phyloP scores from a whole-genome alignment of 2,113 vertebrate genomes.

The Semnornis frantzii region DNA sequence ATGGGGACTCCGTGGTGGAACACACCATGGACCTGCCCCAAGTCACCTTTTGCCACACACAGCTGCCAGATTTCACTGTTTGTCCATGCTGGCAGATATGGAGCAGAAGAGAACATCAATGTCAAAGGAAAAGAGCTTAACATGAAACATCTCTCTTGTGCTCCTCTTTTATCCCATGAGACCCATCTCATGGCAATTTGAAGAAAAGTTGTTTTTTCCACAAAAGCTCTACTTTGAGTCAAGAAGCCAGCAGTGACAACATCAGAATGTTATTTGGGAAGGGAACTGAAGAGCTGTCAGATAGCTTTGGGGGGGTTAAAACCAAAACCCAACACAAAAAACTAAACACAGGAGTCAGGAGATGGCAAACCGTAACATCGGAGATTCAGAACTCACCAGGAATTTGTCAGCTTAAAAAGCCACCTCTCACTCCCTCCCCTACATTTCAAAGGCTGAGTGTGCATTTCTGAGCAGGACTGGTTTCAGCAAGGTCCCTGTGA shows the following conservation, averaged over 20 bases:
- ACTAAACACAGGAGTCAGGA: neutral
- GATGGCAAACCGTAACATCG: neutral
- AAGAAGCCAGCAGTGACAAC: constrained; percentile 42
- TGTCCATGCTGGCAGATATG: neutral
- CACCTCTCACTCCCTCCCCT: neutral
- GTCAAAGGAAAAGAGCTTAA: neutral
- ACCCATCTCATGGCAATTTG: neutral
- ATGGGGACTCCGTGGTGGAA: neutral
- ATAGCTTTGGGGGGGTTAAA: constrained; percentile 13
- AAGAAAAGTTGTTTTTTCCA: constrained; percentile 42
- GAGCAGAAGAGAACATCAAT: neutral
- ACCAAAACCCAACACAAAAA: neutral
- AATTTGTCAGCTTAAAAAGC: neutral
- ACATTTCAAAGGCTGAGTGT: neutral
- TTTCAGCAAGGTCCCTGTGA: neutral
- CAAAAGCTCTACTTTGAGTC: neutral
- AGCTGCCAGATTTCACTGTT: neutral
- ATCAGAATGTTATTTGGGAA: constrained; percentile 45
- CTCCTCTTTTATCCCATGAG: neutral
- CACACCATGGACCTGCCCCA: neutral
- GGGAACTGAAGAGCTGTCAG: neutral
- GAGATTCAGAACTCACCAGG: neutral
- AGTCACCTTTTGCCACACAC: constrained; percentile 7
- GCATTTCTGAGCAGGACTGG: neutral
- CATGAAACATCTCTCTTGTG: neutral